Base-by-base conservation (phyloP, 2,888 invertebrate species). In the Polyommatus icarus region DNA sequence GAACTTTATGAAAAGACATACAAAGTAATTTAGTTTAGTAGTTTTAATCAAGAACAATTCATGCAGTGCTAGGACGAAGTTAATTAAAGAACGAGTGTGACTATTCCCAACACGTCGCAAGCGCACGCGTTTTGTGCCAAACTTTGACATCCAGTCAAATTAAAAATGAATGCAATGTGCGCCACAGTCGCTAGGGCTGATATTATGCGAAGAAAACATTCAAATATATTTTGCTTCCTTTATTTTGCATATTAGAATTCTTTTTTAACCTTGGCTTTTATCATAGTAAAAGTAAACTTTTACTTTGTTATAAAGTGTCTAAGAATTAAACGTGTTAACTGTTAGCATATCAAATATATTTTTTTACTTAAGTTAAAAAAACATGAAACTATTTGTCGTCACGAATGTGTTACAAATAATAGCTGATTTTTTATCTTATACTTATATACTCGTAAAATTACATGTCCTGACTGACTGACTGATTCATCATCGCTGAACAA, bases 111-210 rank as follows among this genome's bases (percentile, higher is more conserved):
- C 87, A 87, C 86, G 87, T 87, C 84, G 85, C 84, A 83, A 83
- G 85, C 85, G 86, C 85, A 86, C 87, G 85, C 85, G 84, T 84
- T 87, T 87, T 87, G 86, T 85, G 85, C 85, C 86, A 87, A 90
- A 89, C 87, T 89, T 89, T 83, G 84, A 84, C 87, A 87, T 87
- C n/a, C n/a, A n/a, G n/a, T n/a, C 85, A 84, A 87, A 89, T 89
- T 90, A 89, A 89, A 89, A 89, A 89, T 89, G 87, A 86, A 89
- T 87, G 87, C 85, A 86, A 84, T 82, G 83, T 84, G 85, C 84
- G 81, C 82, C 83, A 83, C 83, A 82, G 57, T 57, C 40, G 40
- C 78, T 81, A 82, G 83, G 84, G 80, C 29, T 79, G 80, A 24
- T 24, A 59, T n/a, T n/a, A 59, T n/a, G 4, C 54, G 15, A 18